Evolutionary conservation across 2,888 invertebrate genomes (phyloP), one percentile per base, ranked within the genome.

Genomic region (Andrena fulva): DNA sequence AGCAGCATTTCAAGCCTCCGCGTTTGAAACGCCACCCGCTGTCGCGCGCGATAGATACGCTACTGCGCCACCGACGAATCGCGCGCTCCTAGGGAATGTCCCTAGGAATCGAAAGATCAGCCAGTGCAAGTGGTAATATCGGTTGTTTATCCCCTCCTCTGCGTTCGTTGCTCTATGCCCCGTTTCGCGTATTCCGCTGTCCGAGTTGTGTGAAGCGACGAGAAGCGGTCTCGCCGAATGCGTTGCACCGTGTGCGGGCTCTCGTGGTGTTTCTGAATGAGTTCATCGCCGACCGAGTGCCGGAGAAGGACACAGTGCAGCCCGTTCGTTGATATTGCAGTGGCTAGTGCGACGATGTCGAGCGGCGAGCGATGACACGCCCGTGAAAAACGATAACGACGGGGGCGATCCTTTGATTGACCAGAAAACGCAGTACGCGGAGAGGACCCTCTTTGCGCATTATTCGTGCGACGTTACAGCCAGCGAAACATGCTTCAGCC

Each of bases 331-430:
- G 31, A 56, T 64, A 56, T 67, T 50, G 29, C 68, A 63, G 63
- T 68, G 77, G n/a, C 12, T 33, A n/a, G 64, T 73, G 72, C 10
- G 67, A 78, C 63, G 72, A 78, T 85, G 76, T 59, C 60, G 62
- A 78, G 71, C 67, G 68, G 85, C 73, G 78, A 77, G 70, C 89
- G 84, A 90, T 89, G 90, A 90, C 90, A 90, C 90, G 85, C 90
- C 90, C 90, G 90, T 79, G 82, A 68, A 79, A 85, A 84, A 73
- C 73, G 77, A 81, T 79, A 68, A 81, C 78, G 77, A 68, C 75
- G 20, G 24, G 56, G 54, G 72, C 66, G 71, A 80, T 62, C 62
- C 82, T 74, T 64, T 59, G 77, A 82, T 77, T 62, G 67, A 80
- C 56, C 66, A 73, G 48, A 29, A 27, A 67, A 70, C 77, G 70